Conservation (phyloP, 2,113 vertebrate genomes). For the Chionomys nivalis region DNA sequence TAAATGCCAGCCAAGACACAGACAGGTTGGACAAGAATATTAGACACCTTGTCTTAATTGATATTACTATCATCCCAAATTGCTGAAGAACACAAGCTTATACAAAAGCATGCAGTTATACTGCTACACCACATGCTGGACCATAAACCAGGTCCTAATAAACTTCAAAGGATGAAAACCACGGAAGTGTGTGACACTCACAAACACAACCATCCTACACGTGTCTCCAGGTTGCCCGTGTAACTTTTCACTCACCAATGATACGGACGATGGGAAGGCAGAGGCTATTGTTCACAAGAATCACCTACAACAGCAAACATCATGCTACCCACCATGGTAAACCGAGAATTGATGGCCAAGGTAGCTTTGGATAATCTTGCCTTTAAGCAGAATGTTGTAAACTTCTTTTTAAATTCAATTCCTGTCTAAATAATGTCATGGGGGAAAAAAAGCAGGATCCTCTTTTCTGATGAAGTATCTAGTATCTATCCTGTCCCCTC, state of each 20-base stretch:
- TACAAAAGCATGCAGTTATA: not conserved
- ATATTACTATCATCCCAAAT: not conserved
- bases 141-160: not conserved
- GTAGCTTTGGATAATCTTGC: not conserved
- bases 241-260: not conserved
- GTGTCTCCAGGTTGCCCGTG: not conserved
- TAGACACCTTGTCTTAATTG: not conserved
- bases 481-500: not conserved
- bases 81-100: not conserved
- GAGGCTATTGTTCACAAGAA: not conserved
- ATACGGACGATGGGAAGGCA: not conserved
- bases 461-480: not conserved
- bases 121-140: not conserved
- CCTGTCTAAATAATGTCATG: not conserved
- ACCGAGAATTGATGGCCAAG: not conserved
- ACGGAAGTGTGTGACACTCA: not conserved
- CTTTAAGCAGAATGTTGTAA: not conserved
- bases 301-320: not conserved
- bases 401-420: not conserved
- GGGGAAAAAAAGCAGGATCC: not conserved
- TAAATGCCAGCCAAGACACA: not conserved
- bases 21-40: not conserved
- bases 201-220: not conserved
- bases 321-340: not conserved
- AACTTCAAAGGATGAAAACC: slow-evolving; percentile 14